Evolutionary conservation across 2,888 invertebrate genomes (phyloP), one percentile per base, ranked within the genome.

Genomic region (Lithophane leautieri): DNA sequence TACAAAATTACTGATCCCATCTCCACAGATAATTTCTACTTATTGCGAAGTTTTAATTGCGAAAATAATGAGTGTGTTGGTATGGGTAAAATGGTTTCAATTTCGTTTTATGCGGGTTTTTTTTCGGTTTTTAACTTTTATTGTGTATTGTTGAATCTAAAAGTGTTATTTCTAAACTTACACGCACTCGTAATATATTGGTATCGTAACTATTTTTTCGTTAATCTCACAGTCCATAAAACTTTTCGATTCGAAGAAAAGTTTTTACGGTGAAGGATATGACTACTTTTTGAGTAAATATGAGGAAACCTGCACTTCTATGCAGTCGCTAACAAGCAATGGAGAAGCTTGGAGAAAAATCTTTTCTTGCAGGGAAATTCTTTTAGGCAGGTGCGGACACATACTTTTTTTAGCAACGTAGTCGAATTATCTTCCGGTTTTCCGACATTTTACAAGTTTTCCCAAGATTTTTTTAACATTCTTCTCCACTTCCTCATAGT

Each of bases 21-120:
- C 80, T 82, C 54, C 12, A 61, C 56, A 70, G 73, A 81, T 82
- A 86, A 78, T 82, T 73, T 78, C 74, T 70, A 73, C 56, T 65
- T 79, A 73, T 82, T 86, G 79, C 84, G 12, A 81, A 70, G 69
- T 72, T 76, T 66, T 83, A 81, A 84, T 78, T 84, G 66, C 70
- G 52, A 78, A 71, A 71, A 81, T 83, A 81, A 83, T 83, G 71
- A 76, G 79, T 22, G 9, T 75, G 71, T 75, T 70, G 42, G 67
- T 70, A 82, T 65, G 73, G 63, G 62, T 78, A 61, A 63, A 82
- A 63, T n/a, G 63, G 78, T 60, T 81, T 73, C 70, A 68, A 81
- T 78, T 82, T 81, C 67, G 4, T 73, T 70, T 76, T 14, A 28
- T 44, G 70, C 28, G 0, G 25, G 52, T 65, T 62, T 69, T 69